Evolutionary conservation across 2,797 vertebrate genomes (phyloP).

Genomic region (Aldrovandia affinis): DNA sequence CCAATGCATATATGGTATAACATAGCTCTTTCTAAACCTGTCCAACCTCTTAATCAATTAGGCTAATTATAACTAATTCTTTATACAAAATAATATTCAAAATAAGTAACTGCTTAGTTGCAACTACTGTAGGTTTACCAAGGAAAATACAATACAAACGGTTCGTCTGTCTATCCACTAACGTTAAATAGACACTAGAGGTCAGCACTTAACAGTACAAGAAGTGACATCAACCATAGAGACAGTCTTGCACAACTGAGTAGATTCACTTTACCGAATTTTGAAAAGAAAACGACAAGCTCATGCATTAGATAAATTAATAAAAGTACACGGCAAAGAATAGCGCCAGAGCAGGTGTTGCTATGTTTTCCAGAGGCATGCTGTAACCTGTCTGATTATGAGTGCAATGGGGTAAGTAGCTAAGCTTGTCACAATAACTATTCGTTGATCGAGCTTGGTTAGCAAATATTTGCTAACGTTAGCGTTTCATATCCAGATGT

Average conservation of each 20-base stretch:
- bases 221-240: constrained; percentile 5
- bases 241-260: background rate
- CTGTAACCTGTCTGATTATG: constrained; percentile 4
- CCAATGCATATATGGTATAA: too few species aligned
- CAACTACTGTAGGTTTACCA: too few species aligned
- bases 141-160: too few species aligned
- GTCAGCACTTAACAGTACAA: constrained; percentile 15
- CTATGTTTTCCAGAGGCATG: background rate
- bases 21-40: too few species aligned
- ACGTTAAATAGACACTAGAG: constrained; percentile 27
- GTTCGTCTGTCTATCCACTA: background rate
- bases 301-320: background rate
- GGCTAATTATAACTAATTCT: too few species aligned
- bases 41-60: too few species aligned
- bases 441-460: background rate
- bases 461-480: background rate
- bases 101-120: too few species aligned
- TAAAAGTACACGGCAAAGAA: background rate
- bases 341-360: background rate
- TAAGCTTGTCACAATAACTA: background rate
- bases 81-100: too few species aligned
- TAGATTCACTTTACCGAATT: background rate
- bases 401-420: constrained; percentile 30
- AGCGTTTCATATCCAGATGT: constrained; percentile 5
- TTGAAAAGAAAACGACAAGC: background rate